These are phyloP conservation scores for Okapia johnstoni DNA, from an alignment of 2,113 vertebrate genomes.

Conservation along the genomic window DNA sequence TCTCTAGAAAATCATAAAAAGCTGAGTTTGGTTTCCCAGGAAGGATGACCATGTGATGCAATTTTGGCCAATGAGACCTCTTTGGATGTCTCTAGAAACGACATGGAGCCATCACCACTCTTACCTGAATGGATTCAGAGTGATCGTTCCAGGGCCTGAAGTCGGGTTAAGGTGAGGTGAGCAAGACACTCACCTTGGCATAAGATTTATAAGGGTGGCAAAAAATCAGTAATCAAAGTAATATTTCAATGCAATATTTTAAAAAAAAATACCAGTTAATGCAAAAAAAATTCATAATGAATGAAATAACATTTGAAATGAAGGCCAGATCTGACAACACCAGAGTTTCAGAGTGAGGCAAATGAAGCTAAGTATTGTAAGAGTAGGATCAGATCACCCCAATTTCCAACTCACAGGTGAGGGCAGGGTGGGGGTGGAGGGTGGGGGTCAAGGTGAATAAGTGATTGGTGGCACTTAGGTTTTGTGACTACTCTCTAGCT, in stretches of 20 bases:
- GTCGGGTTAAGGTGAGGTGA: background rate
- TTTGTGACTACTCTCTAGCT: background rate
- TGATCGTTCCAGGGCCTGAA: background rate
- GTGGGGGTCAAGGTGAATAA: background rate
- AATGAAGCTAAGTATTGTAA: background rate
- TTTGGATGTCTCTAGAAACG: background rate
- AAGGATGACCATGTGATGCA: background rate
- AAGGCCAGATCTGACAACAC: background rate
- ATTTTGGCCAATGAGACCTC: background rate
- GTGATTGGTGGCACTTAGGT: background rate
- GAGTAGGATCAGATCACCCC: background rate
- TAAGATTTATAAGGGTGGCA: background rate
- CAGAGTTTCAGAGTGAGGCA: background rate
- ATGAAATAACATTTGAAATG: constrained; percentile 26
- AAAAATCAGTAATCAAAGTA: background rate
- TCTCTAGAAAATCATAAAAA: background rate
- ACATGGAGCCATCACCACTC: background rate
- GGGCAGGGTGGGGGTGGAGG: background rate
- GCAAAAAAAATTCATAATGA: background rate
- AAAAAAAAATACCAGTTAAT: background rate
- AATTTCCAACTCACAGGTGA: background rate
- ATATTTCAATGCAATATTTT: background rate
- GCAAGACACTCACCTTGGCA: background rate
- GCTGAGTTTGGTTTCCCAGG: background rate
- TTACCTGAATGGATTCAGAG: background rate